A percentile compares a stretch with the other conserved stretches of the same genome.
Conservation (phyloP, 2,888 invertebrate genomes). For the Cabera pusaria region DNA sequence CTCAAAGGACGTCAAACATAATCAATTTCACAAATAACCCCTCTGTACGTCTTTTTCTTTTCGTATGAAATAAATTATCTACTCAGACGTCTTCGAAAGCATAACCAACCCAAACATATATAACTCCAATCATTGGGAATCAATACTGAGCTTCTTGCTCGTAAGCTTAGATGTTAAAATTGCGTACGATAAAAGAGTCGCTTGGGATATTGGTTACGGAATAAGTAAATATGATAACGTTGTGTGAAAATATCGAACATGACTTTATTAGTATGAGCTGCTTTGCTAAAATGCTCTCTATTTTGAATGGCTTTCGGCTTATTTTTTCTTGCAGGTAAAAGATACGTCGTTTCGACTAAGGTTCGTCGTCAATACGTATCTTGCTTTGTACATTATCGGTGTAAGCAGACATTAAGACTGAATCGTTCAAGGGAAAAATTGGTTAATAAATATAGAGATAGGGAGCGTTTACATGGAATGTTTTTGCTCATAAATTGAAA, state of each 20-base stretch:
- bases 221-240: constrained; percentile 64
- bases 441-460: constrained; percentile 68
- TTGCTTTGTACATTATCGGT: constrained; percentile 73
- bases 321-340: constrained; percentile 22
- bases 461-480: constrained; percentile 30
- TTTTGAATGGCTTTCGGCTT: constrained; percentile 3
- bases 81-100: constrained; percentile 47
- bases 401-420: constrained; percentile 68
- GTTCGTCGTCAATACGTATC: constrained; percentile 64
- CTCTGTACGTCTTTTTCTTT: constrained; percentile 61
- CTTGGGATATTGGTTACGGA: no score
- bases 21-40: constrained; percentile 80
- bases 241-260: constrained; percentile 72
- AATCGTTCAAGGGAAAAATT: constrained; percentile 78
- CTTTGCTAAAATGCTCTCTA: constrained; percentile 1
- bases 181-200: no score
- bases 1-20: constrained; percentile 73
- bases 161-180: constrained; percentile 8
- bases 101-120: constrained; percentile 21
- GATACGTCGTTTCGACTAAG: constrained; percentile 40
- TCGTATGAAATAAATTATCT: constrained; percentile 63
- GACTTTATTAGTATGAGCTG: constrained; percentile 55
- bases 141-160: constrained; percentile 17
- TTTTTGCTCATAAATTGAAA: no score
- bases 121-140: constrained; percentile 13